Evolutionary conservation across 1,140 invertebrate genomes (phyloP).

Genomic region (Drosophila jambulina): DNA sequence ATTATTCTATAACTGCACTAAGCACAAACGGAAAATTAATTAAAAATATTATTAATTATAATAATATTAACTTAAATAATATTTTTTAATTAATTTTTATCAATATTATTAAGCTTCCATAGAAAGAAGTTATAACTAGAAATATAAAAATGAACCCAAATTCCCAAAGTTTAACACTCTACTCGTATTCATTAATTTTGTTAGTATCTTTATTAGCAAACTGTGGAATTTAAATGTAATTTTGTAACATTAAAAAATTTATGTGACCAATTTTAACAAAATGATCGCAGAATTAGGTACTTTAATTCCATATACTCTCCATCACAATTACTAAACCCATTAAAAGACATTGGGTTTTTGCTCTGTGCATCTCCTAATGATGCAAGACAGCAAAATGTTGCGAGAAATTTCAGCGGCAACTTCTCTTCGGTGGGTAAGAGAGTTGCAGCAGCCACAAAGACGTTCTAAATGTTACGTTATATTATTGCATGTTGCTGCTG

Average conservation of each 20-base stretch:
- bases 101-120: too few species aligned
- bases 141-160: too few species aligned
- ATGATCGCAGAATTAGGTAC: background rate
- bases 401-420: constrained; percentile 53
- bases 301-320: background rate
- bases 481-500: constrained; percentile 48
- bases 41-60: too few species aligned
- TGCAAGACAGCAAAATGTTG: constrained; percentile 65
- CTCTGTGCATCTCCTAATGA: constrained; percentile 49
- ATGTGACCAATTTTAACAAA: background rate
- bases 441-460: constrained; percentile 56
- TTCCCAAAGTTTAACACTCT: too few species aligned
- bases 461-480: constrained; percentile 80
- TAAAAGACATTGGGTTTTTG: constrained; percentile 4
- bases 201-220: too few species aligned
- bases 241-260: background rate
- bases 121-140: too few species aligned
- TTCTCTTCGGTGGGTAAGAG: constrained; percentile 39
- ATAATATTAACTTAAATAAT: too few species aligned
- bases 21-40: too few species aligned
- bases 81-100: too few species aligned
- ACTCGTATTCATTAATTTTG: too few species aligned
- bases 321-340: background rate
- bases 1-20: too few species aligned
- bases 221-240: too few species aligned